Conservation (phyloP, 1,140 invertebrate species). For the Epicauta chinensis region DNA sequence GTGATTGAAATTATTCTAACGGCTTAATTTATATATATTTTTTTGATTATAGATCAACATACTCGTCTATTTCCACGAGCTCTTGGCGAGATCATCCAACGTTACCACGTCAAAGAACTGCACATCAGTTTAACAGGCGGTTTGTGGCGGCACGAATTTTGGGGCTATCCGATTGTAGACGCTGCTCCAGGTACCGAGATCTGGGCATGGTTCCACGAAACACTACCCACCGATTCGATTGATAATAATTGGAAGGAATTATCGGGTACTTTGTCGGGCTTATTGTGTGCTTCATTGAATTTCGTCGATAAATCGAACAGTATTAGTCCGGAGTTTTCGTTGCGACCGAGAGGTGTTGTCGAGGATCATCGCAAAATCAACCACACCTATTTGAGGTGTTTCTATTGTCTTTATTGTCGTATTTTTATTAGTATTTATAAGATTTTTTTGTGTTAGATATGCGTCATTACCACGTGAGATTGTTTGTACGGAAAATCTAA, state of each 20-base stretch:
- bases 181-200: slow-evolving; percentile 89
- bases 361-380: slow-evolving; percentile 26
- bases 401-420: no score
- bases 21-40: slow-evolving; percentile 14
- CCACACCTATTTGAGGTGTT: no score
- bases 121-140: slow-evolving; percentile 90
- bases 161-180: slow-evolving; percentile 85
- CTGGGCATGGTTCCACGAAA: slow-evolving; percentile 79
- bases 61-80: slow-evolving; percentile 85
- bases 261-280: slow-evolving; percentile 82
- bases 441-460: slow-evolving; percentile 59
- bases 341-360: slow-evolving; percentile 68
- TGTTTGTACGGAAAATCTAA: slow-evolving; percentile 97
- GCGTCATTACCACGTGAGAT: slow-evolving; percentile 88
- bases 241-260: slow-evolving; percentile 82
- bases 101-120: slow-evolving; percentile 81
- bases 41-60: slow-evolving; percentile 61
- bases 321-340: slow-evolving; percentile 73
- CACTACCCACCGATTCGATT: slow-evolving; percentile 47
- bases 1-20: slow-evolving; percentile 23
- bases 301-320: slow-evolving; percentile 89
- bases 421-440: no score
- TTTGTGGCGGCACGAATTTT: slow-evolving; percentile 84
- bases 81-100: slow-evolving; percentile 81
- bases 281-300: slow-evolving; percentile 94